Base-by-base conservation (phyloP, 2,888 invertebrate genomes). In the Molanna angustata region DNA sequence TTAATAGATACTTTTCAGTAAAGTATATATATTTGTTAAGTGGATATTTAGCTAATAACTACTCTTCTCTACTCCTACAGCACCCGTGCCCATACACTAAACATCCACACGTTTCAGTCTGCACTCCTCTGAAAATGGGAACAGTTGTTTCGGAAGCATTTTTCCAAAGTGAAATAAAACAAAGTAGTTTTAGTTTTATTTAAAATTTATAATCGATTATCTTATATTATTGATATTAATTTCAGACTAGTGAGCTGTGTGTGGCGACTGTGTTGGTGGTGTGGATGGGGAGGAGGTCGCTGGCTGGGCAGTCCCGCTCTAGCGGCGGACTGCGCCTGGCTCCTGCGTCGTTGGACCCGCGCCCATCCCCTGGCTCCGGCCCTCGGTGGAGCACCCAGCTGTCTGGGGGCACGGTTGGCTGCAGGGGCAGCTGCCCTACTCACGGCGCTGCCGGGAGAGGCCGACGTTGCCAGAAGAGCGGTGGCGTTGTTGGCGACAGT, bases 281-380 rank as follows among this genome's bases (percentile, higher is more conserved):
- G 56, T 21, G 59, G 59, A 3, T 59, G 59, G 59, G 49, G 49
- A 11, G 40, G 35, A 13, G 54, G 51, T 9, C 33, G 47, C 40
- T 59, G 59, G 59, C 20, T 42, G 14, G 59, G 51, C 17, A 54
- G 54, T 13, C 59, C 59, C 11, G 49, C 56, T 2, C 43, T 59
- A 31, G 59, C 56, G 2, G 59, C 56, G 0, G 54, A 46, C 16
- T 52, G 51, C 11, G 46, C 56, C 3, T 59, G 59, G 59, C 54
- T 59, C 21, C 21, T 54, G 22, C 50, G 59, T 2, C 56, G 59
- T 2, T 56, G 56, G 54, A 46, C 54, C 35, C 51, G 59, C 1
- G 45, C 50, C 14, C 50, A 47, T 16, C 46, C 39, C 1, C 45
- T 39, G 7, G 16, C 42, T 3, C 49, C 27, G 19, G 13, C 17